phyloP scores from a whole-genome alignment of 2,888 invertebrate genomes.

The Trimorus sp. region DNA sequence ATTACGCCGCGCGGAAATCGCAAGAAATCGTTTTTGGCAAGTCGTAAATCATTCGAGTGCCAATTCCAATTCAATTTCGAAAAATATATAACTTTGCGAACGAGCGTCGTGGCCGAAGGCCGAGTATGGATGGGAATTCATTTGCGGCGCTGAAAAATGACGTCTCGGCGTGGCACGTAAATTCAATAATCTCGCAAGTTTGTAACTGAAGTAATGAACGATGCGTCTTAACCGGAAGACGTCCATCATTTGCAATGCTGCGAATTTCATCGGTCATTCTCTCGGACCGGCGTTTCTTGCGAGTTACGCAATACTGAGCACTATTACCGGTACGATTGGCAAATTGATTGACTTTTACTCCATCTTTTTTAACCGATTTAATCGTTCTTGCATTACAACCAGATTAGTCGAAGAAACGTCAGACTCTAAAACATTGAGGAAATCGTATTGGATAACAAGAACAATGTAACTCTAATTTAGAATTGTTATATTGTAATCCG shows the following conservation, averaged over 20 bases:
- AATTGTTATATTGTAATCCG: too few species aligned
- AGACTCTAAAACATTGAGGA: too few species aligned
- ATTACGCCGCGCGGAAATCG: too few species aligned
- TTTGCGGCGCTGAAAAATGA: conserved; percentile 22
- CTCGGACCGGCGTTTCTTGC: conserved; percentile 27
- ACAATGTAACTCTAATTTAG: too few species aligned
- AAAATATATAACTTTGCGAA: too few species aligned
- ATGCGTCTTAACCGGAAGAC: conserved; percentile 43
- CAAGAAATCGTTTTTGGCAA: too few species aligned
- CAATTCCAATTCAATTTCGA: too few species aligned
- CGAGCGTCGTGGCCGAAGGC: neutral
- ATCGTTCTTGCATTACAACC: conserved; percentile 5
- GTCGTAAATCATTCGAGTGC: too few species aligned
- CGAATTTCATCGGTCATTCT: conserved; percentile 33
- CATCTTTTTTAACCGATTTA: conserved; percentile 26
- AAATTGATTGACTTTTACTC: conserved; percentile 33
- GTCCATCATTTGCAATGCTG: conserved; percentile 40
- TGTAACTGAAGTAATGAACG: conserved; percentile 41
- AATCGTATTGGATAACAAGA: too few species aligned
- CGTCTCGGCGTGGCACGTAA: conserved; percentile 14
- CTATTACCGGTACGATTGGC: conserved; percentile 20
- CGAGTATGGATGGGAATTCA: conserved; percentile 33
- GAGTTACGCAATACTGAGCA: conserved; percentile 38
- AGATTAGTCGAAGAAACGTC: too few species aligned
- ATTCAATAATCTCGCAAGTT: conserved; percentile 35